Base-by-base conservation (phyloP, 1,140 invertebrate genomes). In the Microplitis mediator region DNA sequence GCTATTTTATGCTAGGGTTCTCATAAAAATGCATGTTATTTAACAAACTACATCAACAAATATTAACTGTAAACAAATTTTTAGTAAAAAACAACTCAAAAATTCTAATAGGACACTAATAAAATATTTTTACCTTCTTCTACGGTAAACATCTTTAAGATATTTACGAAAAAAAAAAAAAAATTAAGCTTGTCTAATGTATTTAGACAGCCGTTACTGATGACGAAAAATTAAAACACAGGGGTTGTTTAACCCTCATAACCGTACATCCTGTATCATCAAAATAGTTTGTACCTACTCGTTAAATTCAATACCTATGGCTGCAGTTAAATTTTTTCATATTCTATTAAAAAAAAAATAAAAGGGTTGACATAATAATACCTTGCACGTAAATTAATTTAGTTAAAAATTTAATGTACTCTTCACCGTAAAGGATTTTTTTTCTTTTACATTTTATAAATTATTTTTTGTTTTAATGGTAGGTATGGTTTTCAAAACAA, bases 201-300 rank as follows among this genome's bases (percentile, higher is more conserved):
- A 54, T 34, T 36, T 64, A 39, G 11, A 3, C 45, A 39, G 62
- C 5, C 50, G 14, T 71, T 71, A 54, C 11, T 45, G 3, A 11
- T 39, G 50, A 32, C 31, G 32, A 63, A n/a, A 52, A 64, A 65
- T 64, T 71, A 56, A 36, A 32, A 63, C 35, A 65, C 54, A 63
- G 50, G 61, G 50, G 23, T 60, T 31, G 16, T 63, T 63, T 45
- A 35, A 23, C 60, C 60, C 60, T 61, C 60, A 31, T 61, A 61
- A 63, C 32, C 35, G 34, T 36, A 63, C 61, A 63, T 63, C 61
- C 34, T 63, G 61, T 63, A 16, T 14, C 14, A 35, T 36, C n/a
- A 13, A 36, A 13, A 13, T n/a, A n/a, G 16, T 54, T 54, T 54
- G n/a, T 54, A 54, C 52, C 52, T 54, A 54, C 51, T 54, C 6